phyloP scores from a whole-genome alignment of 2,888 invertebrate genomes.

The Podotricha telesiphe region DNA sequence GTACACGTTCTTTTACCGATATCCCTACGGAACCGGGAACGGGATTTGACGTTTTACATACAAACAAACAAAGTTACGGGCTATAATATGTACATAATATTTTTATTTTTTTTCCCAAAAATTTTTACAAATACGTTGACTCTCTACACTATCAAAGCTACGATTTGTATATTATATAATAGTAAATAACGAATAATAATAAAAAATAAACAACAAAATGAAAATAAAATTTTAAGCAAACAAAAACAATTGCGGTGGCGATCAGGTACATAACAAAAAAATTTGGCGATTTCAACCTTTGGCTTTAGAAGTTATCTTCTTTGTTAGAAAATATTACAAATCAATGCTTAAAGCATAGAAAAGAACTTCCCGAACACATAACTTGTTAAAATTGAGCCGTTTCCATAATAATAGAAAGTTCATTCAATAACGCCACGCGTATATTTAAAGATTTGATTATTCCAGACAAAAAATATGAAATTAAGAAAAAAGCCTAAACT shows the following conservation, averaged over 20 bases:
- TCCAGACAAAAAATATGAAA: background rate
- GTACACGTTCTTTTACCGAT: too few species aligned
- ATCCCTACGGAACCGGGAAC: too few species aligned
- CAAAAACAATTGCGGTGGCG: constrained; percentile 36
- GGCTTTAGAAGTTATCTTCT: constrained; percentile 8
- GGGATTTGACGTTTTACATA: too few species aligned
- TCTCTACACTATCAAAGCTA: too few species aligned
- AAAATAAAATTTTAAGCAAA: constrained; percentile 25
- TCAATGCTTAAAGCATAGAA: background rate
- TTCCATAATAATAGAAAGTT: background rate
- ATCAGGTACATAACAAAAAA: constrained; percentile 39
- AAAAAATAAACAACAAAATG: constrained; percentile 23
- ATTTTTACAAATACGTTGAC: too few species aligned
- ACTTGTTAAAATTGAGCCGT: constrained; percentile 13
- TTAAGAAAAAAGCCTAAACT: background rate
- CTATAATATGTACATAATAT: too few species aligned
- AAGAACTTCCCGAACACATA: background rate
- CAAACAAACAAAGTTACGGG: too few species aligned
- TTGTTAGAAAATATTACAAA: background rate
- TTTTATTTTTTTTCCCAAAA: too few species aligned
- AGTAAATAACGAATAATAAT: constrained; percentile 18
- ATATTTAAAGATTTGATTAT: background rate
- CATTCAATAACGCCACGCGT: background rate
- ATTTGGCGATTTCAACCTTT: constrained; percentile 34
- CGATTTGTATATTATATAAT: background rate